A percentile compares a stretch with the other conserved stretches of the same genome.
Evolutionary conservation across 2,888 invertebrate species (phyloP).

Genomic region (Lithophane leautieri): DNA sequence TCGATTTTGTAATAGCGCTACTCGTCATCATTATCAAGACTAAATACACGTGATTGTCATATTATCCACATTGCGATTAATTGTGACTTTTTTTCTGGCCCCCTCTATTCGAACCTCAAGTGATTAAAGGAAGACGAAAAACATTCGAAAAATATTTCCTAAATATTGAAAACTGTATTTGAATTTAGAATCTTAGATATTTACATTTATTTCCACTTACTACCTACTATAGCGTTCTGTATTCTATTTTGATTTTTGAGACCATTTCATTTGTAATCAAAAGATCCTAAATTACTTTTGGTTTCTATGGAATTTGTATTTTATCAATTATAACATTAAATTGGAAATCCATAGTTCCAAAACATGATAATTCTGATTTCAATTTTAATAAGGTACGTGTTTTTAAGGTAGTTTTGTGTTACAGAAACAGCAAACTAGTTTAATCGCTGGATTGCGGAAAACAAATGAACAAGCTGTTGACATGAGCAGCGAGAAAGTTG

Average conservation of each 20-base stretch:
- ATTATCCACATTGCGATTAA: no score
- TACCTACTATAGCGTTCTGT: neutral
- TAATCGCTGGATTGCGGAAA: slow-evolving; percentile 97
- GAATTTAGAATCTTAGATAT: neutral
- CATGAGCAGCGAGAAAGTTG: slow-evolving; percentile 91
- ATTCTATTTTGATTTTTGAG: neutral
- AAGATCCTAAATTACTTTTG: neutral
- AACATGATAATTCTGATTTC: neutral
- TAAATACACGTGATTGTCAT: no score
- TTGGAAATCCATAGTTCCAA: neutral
- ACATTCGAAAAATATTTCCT: no score
- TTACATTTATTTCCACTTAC: neutral
- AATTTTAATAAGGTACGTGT: neutral
- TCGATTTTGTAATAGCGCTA: no score
- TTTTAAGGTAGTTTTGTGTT: slow-evolving; percentile 17
- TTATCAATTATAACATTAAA: neutral
- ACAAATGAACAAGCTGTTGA: slow-evolving; percentile 93
- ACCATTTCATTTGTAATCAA: neutral
- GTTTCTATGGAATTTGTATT: neutral
- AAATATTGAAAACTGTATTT: neutral
- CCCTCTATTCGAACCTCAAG: no score
- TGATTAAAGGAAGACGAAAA: no score
- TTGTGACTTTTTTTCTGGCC: no score
- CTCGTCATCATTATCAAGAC: no score
- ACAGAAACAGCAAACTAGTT: slow-evolving; percentile 98